phyloP scores from a whole-genome alignment of 2,888 invertebrate species.

The Apoderus coryli region DNA sequence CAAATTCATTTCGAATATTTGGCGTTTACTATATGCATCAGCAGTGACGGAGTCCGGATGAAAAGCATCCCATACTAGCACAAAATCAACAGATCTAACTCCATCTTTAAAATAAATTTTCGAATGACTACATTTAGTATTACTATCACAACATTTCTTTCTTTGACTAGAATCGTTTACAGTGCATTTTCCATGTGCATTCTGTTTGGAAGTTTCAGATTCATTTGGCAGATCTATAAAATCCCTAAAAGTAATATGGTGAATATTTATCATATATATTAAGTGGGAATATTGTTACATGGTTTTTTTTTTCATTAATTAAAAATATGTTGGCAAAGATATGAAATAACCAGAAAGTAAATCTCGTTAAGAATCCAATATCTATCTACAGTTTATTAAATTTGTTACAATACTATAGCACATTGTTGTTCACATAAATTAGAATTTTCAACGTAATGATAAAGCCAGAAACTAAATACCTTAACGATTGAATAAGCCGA shows the following conservation, averaged over 20 bases:
- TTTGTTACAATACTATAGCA: too few species aligned
- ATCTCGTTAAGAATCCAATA: too few species aligned
- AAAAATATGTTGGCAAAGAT: too few species aligned
- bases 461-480: too few species aligned
- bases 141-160: constrained; percentile 15
- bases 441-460: too few species aligned
- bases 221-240: background rate
- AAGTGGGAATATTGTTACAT: background rate
- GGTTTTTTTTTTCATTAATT: too few species aligned
- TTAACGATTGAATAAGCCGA: too few species aligned
- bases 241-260: constrained; percentile 1
- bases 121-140: constrained; percentile 33
- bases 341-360: background rate
- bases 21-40: constrained; percentile 36
- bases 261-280: background rate
- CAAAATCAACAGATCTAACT: constrained; percentile 58
- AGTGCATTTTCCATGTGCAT: constrained; percentile 7
- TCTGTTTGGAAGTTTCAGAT: background rate
- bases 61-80: constrained; percentile 58
- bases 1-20: constrained; percentile 57
- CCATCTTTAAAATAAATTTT: constrained; percentile 58
- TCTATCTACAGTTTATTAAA: too few species aligned
- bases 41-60: constrained; percentile 35
- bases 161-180: constrained; percentile 13
- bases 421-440: too few species aligned